phyloP scores from a whole-genome alignment of 2,888 invertebrate genomes.

The Odontomyia ornata region DNA sequence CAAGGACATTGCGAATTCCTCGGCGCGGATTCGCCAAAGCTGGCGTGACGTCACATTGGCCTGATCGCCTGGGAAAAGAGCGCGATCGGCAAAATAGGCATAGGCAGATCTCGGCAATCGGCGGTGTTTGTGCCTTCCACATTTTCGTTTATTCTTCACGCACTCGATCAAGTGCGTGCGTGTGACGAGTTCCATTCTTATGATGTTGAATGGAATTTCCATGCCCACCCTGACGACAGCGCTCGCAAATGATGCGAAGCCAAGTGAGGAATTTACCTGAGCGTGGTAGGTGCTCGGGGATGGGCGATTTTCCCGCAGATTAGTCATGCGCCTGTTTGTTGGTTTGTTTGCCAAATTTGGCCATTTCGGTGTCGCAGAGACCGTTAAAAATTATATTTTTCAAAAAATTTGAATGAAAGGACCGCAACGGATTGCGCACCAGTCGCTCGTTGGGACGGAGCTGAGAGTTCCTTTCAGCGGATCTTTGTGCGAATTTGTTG shows the following conservation, averaged over 20 bases:
- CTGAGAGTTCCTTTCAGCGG: background rate
- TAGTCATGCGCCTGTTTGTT: conserved; percentile 26
- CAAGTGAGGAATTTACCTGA: conserved; percentile 2
- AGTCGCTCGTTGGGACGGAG: background rate
- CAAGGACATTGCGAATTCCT: conserved; percentile 34
- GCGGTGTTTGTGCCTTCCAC: too few relatives aligned
- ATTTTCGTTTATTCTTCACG: background rate
- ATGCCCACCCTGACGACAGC: background rate
- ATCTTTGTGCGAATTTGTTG: background rate
- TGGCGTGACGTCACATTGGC: conserved; percentile 3
- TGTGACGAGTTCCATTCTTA: background rate
- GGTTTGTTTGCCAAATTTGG: background rate
- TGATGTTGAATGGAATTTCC: background rate
- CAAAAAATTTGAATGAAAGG: conserved; percentile 8
- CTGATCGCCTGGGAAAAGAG: background rate
- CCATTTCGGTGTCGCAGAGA: background rate
- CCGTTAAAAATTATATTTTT: conserved; percentile 20
- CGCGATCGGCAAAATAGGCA: background rate
- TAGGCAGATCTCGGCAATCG: too few relatives aligned
- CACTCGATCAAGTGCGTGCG: background rate
- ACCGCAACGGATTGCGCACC: conserved; percentile 2
- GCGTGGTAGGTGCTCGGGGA: too few relatives aligned
- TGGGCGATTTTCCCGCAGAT: background rate
- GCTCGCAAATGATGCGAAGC: background rate
- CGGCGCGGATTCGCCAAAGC: background rate